phyloP scores from a whole-genome alignment of 2,113 vertebrate genomes.

The Spilogale gracilis region DNA sequence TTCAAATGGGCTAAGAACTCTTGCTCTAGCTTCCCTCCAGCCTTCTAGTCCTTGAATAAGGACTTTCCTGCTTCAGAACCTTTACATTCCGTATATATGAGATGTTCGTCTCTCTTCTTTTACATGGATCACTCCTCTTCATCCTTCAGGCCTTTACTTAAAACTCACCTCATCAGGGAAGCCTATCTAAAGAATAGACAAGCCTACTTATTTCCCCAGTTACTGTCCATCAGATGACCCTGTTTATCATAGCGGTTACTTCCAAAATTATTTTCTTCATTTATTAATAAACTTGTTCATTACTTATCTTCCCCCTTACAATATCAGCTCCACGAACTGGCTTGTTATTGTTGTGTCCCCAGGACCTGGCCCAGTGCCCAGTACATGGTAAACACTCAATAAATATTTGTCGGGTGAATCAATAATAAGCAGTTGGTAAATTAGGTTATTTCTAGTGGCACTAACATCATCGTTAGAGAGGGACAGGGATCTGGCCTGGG shows the following conservation, averaged over 20 bases:
- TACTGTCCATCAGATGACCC: not conserved
- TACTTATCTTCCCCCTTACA: not conserved
- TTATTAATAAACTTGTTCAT: not conserved
- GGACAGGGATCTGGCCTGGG: conserved; percentile 14
- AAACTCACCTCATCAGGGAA: not conserved
- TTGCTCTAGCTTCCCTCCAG: not conserved
- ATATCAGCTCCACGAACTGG: not conserved
- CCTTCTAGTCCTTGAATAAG: not conserved
- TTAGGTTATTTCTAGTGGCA: conserved; percentile 49
- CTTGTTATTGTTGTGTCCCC: not conserved
- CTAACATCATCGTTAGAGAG: not conserved
- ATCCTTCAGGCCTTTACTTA: not conserved
- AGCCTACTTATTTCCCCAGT: not conserved
- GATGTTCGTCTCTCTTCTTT: not conserved
- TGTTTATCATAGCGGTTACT: not conserved
- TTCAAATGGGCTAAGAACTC: not conserved
- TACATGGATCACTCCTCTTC: not conserved
- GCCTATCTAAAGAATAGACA: not conserved
- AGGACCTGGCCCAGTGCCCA: conserved; percentile 40
- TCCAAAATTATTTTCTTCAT: not conserved
- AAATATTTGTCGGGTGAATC: conserved; percentile 59
- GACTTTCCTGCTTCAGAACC: not conserved
- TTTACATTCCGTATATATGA: not conserved
- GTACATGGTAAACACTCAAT: conserved; percentile 48
- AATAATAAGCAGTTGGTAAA: conserved; percentile 15